Evolutionary conservation across 2,113 vertebrate genomes (phyloP), one percentile per base, ranked within the genome.

Genomic region (Lagopus leucura): DNA sequence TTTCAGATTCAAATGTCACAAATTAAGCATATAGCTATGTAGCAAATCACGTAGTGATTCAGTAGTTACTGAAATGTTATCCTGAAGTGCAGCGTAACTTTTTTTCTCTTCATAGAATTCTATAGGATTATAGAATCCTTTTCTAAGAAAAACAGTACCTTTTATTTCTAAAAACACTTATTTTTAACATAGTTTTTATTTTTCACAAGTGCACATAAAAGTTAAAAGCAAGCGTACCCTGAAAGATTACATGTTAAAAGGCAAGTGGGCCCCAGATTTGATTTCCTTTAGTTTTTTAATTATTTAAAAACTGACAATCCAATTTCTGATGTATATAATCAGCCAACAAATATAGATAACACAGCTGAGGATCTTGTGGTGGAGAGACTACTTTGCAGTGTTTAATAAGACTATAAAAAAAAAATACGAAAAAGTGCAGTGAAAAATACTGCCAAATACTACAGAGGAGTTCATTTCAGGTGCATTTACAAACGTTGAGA

Each of bases 1-100:
- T 85, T 93, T 79, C 54, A 69, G n/a, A 76, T 72, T 65, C 85
- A 85, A 94, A 85, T 87, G 66, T 63, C 50, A 58, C 73, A 71
- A 45, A 52, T 64, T 82, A 42, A 30, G 6, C 52, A 10, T 50
- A 25, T 27, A 61, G 36, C 4, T 71, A 67, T 18, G n/a, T 27
- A 73, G 45, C 45, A 67, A 88, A 72, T 69, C 66, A 43, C 25
- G 34, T 5, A 45, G 21, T 64, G 89, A 64, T 7, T 36, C 24
- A 84, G 36, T 11, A 60, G 13, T 45, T 85, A 87, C 43, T 50
- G 42, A 87, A 34, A 79, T 84, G 67, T 85, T 75, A 70, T 52
- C 42, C 57, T 72, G 42, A 85, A 72, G 27, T 43, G 58, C 30
- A 70, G 27, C 36, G 45, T 30, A 55, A 63, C 8, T 17, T 65